Base-by-base conservation (phyloP, 2,888 invertebrate genomes). In the Scaptomyza cyrtandrae region DNA sequence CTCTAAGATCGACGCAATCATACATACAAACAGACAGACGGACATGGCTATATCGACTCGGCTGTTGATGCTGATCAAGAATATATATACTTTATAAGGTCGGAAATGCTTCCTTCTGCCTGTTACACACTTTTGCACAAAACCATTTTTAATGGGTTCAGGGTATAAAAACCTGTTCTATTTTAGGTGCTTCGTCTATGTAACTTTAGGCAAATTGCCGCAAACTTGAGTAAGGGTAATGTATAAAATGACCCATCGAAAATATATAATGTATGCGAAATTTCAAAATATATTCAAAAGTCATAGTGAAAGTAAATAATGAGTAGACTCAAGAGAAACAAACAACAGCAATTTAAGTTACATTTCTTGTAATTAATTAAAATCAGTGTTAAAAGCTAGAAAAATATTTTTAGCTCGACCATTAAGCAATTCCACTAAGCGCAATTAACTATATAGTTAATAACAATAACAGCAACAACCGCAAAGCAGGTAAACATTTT, bases 371-470 rank as follows among this genome's bases (percentile, higher is more conserved):
- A 5, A 35, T 11, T 55, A 66, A 81, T 74, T 71, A 66, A 63
- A 57, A 52, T 43, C 9, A 43, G 59, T 24, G 67, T 61, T 56
- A 33, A 54, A 29, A 44, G 31, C 45, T 39, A 37, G n/a, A 56
- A 72, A 68, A 69, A 68, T 33, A 66, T 59, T 10, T 9, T 9
- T 1, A 33, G 24, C 45, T 56, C 61, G 43, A 46, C 59, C 82
- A 78, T 76, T 73, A 70, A 70, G 73, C 62, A 39, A 60, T 56
- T 64, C 52, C 62, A 69, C 55, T 63, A 39, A 57, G 44, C 44
- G 37, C 27, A 52, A 54, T 11, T 13, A 39, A 16, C 10, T 43
- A 33, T 16, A 29, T 43, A 50, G 53, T 41, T 29, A 50, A 60
- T 48, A 56, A 67, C 19, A 39, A 46, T 33, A 24, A 39, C 14